These are phyloP conservation scores for Dicrostonyx torquatus DNA, from an alignment of 2,797 vertebrate genomes.

Conservation along the genomic window DNA sequence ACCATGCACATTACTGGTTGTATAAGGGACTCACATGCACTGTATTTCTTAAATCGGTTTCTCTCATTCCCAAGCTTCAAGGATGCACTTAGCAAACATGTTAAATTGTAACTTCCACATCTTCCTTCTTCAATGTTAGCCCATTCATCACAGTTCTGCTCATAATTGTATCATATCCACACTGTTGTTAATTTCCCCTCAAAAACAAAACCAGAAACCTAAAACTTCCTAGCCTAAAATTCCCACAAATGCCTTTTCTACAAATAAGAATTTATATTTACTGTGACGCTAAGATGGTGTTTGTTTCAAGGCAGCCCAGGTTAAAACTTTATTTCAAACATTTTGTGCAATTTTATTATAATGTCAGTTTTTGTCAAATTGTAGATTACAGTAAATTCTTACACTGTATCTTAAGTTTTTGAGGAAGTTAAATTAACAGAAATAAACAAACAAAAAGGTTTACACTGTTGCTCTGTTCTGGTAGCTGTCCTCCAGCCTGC, in stretches of 20 bases:
- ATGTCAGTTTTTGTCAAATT: constrained; percentile 27
- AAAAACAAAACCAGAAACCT: constrained; percentile 55
- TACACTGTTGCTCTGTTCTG: constrained; percentile 29
- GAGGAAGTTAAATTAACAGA: constrained; percentile 46
- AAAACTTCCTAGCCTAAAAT: constrained; percentile 33
- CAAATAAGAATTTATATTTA: neutral
- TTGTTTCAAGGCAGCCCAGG: neutral
- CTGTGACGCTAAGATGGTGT: neutral
- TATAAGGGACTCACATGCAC: constrained; percentile 94
- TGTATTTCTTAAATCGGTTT: constrained; percentile 96
- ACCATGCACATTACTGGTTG: constrained; percentile 89
- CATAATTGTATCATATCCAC: constrained; percentile 1
- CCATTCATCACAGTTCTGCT: constrained; percentile 57
- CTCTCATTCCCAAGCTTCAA: constrained; percentile 98
- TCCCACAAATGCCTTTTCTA: constrained; percentile 38
- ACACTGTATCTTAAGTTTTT: constrained; percentile 42
- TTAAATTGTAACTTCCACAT: constrained; percentile 97
- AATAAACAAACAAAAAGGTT: constrained; percentile 32
- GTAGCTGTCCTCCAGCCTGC: neutral
- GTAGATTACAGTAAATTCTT: constrained; percentile 54
- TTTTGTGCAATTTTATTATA: constrained; percentile 36
- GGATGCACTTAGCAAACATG: constrained; percentile 96
- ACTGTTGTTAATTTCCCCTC: constrained; percentile 25
- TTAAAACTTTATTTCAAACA: neutral
- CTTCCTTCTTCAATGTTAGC: constrained; percentile 99